Conservation (phyloP, 2,888 invertebrate genomes). For the Fragum sueziense region DNA sequence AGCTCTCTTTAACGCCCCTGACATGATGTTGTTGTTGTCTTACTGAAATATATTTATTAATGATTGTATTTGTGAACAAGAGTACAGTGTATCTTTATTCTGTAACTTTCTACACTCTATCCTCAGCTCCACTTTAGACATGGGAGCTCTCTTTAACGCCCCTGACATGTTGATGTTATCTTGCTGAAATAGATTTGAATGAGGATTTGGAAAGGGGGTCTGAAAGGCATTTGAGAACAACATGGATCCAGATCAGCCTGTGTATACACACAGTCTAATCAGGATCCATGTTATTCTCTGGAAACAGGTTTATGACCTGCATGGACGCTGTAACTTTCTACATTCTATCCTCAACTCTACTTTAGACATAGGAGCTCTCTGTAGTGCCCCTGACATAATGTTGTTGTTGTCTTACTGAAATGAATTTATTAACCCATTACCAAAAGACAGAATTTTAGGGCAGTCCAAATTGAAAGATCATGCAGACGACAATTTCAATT, state of each 20-base stretch:
- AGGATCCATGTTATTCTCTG: too few relatives aligned
- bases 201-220: too few relatives aligned
- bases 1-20: too few relatives aligned
- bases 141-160: conserved; percentile 48
- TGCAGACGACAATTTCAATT: not conserved
- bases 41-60: too few relatives aligned
- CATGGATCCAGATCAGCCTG: too few relatives aligned
- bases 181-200: not conserved
- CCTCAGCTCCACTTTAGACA: conserved; percentile 74
- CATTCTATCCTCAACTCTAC: conserved; percentile 75
- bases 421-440: not conserved
- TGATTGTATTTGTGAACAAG: too few relatives aligned
- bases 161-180: not conserved
- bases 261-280: too few relatives aligned
- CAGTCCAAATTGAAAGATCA: not conserved
- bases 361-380: conserved; percentile 59
- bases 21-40: too few relatives aligned
- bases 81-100: conserved; percentile 78
- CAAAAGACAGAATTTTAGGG: too few relatives aligned
- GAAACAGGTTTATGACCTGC: too few relatives aligned
- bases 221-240: too few relatives aligned
- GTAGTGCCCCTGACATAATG: too few relatives aligned
- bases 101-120: conserved; percentile 74
- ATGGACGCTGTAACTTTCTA: conserved; percentile 70
- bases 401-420: not conserved